A percentile compares a stretch with the other conserved stretches of the same genome.
These are phyloP conservation scores for Acrossocheilus wenchowensis DNA, from an alignment of 2,797 vertebrate species.

Conservation along the genomic window DNA sequence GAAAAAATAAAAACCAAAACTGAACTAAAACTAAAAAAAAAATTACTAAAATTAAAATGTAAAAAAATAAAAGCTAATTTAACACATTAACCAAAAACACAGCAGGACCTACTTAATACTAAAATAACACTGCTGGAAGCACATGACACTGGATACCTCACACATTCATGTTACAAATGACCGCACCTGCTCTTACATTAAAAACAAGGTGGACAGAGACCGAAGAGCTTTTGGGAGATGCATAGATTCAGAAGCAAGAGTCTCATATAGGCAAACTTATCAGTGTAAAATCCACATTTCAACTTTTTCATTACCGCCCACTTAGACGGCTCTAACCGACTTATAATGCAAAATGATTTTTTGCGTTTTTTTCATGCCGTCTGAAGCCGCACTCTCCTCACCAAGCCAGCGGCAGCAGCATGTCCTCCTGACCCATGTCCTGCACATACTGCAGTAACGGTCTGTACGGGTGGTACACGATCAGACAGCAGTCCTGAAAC, in stretches of 20 bases:
- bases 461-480: slow-evolving; percentile 99
- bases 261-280: background rate
- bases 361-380: background rate
- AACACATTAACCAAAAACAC: background rate
- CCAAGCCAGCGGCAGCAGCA: slow-evolving; percentile 98
- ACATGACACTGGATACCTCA: background rate
- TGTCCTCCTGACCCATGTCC: slow-evolving; percentile 99
- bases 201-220: background rate
- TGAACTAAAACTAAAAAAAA: background rate
- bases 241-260: background rate
- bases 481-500: slow-evolving; percentile 97
- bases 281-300: background rate
- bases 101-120: background rate
- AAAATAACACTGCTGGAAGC: background rate
- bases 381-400: slow-evolving; percentile 65
- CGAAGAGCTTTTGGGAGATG: background rate
- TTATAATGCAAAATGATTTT: background rate
- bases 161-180: background rate
- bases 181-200: background rate
- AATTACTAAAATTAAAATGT: background rate
- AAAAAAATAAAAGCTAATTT: background rate
- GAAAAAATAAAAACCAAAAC: too few relatives aligned
- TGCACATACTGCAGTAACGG: slow-evolving; percentile 97
- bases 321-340: background rate
- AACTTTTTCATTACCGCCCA: background rate